phyloP scores from a whole-genome alignment of 2,113 vertebrate genomes.

The Lepidothrix coronata region DNA sequence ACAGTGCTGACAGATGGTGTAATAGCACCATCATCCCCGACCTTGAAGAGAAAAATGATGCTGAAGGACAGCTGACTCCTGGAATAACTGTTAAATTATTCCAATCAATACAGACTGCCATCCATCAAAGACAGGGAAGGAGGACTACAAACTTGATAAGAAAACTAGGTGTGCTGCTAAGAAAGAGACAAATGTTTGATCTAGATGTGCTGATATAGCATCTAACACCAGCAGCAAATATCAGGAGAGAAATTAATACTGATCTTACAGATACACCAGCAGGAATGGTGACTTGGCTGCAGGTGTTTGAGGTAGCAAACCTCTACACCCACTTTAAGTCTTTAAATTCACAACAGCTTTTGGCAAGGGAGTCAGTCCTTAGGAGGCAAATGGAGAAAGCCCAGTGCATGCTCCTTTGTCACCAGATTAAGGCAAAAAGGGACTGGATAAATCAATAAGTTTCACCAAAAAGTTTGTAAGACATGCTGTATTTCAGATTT shows the following conservation, averaged over 20 bases:
- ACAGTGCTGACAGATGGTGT: not conserved
- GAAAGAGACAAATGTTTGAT: not conserved
- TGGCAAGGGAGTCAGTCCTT: not conserved
- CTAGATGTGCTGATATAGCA: not conserved
- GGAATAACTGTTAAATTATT: not conserved
- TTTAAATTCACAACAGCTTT: not conserved
- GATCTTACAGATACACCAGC: not conserved
- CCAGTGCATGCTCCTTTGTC: not conserved
- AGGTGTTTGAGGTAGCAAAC: not conserved
- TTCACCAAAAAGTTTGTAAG: not conserved
- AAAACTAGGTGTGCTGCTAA: not conserved
- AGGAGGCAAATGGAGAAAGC: not conserved
- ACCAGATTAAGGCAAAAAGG: not conserved
- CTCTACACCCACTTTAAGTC: not conserved
- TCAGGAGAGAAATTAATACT: not conserved
- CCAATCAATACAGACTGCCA: not conserved
- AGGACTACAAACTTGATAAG: not conserved
- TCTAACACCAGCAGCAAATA: not conserved
- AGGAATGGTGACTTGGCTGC: not conserved
- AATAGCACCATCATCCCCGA: not conserved
- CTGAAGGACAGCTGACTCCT: not conserved
- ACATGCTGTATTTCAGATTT: not conserved
- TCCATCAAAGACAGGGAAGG: not conserved
- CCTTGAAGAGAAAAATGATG: not conserved
- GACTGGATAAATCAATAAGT: rapidly evolving